Percentiles rank a stretch among this genome's conserved stretches.
Conservation (phyloP, 2,113 vertebrate species). For the Cranoglanis bouderius region DNA sequence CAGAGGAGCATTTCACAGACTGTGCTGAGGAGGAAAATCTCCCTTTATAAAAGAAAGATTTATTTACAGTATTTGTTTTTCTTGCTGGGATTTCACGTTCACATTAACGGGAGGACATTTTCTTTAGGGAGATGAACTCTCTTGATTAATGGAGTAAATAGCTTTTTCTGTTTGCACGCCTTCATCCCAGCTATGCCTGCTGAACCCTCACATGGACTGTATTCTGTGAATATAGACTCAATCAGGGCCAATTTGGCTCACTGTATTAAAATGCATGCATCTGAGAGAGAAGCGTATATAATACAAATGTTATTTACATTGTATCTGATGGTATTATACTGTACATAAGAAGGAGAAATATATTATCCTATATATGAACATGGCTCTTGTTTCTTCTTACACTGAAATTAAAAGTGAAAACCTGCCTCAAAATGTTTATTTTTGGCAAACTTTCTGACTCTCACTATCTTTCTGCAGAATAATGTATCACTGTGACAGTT, state of each 20-base stretch:
- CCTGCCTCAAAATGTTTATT: slow-evolving; percentile 12
- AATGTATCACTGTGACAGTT: slow-evolving; percentile 1
- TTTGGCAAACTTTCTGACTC: not conserved
- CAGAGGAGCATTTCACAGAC: slow-evolving; percentile 9
- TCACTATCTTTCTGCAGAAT: not conserved
- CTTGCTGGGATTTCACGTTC: slow-evolving; percentile 34
- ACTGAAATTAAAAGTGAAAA: slow-evolving; percentile 52
- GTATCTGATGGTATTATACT: slow-evolving; percentile 62
- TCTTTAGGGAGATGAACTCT: slow-evolving; percentile 28
- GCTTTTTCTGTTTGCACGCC: slow-evolving; percentile 61
- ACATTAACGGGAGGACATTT: slow-evolving; percentile 11
- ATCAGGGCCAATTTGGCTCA: slow-evolving; percentile 71
- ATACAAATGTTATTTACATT: slow-evolving; percentile 62
- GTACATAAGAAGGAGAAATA: slow-evolving; percentile 65
- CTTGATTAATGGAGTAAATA: slow-evolving; percentile 32
- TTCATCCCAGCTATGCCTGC: slow-evolving; percentile 51
- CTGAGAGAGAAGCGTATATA: slow-evolving; percentile 63
- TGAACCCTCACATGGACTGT: slow-evolving; percentile 68
- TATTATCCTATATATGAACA: slow-evolving; percentile 67
- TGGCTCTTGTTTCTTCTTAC: slow-evolving; percentile 64
- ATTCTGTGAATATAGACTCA: slow-evolving; percentile 81
- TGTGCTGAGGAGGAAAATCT: slow-evolving; percentile 11
- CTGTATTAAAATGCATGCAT: slow-evolving; percentile 70
- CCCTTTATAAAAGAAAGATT: slow-evolving; percentile 20
- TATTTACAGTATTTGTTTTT: slow-evolving; percentile 44